These are phyloP conservation scores for Dascillus cervinus DNA, from an alignment of 2,888 invertebrate genomes.

Conservation along the genomic window DNA sequence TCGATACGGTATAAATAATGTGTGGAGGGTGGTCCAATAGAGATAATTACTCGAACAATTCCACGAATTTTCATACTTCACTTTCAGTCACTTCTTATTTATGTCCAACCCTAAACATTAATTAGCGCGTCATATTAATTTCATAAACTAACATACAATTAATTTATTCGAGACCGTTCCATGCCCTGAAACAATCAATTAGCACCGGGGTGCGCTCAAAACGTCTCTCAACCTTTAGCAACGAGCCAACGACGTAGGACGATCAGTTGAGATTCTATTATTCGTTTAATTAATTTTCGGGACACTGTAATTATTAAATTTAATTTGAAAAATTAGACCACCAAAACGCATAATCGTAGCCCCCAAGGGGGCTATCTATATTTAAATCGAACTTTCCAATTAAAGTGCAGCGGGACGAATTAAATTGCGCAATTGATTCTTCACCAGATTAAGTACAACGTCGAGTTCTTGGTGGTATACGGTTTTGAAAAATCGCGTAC, in stretches of 20 bases:
- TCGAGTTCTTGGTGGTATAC: conserved; percentile 18
- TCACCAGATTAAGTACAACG: no score
- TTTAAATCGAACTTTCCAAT: no score
- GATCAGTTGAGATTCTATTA: conserved; percentile 3
- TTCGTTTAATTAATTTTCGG: conserved; percentile 3
- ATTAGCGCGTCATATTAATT: conserved; percentile 26
- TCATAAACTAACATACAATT: conserved; percentile 23
- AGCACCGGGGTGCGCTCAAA: conserved; percentile 20
- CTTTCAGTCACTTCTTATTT: conserved; percentile 13
- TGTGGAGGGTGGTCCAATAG: conserved; percentile 8
- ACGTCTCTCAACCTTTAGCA: conserved; percentile 8
- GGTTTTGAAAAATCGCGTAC: conserved; percentile 20
- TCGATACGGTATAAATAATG: conserved; percentile 16
- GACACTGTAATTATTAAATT: background rate
- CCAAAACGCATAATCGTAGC: no score
- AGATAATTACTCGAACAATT: background rate
- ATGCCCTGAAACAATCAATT: conserved; percentile 24
- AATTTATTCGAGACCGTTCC: conserved; percentile 20
- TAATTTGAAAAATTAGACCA: conserved; percentile 15
- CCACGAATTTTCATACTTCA: background rate
- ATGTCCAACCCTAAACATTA: conserved; percentile 20
- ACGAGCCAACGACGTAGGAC: background rate
- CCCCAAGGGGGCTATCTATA: no score
- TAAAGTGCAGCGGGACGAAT: no score
- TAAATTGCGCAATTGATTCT: no score